Base-by-base conservation (phyloP, 2,888 invertebrate genomes). In the Bhutanitis thaidina region DNA sequence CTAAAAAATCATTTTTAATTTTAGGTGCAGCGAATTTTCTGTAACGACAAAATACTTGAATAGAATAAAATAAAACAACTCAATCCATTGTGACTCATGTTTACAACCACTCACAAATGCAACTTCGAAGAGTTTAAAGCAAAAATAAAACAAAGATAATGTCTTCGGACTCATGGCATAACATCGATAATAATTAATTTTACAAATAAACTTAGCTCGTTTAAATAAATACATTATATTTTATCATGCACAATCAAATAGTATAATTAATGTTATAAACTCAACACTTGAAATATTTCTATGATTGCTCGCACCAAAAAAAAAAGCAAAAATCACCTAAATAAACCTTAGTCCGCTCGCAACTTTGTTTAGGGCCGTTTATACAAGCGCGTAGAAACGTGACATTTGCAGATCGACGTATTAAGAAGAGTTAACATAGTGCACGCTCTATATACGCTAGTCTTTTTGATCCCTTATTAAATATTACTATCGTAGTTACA, bases 51-150 rank as follows among this genome's bases (percentile, higher is more conserved):
- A 20, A 20, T 3, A 2, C 20, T 2, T 20, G 27, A 5, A 27
- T 27, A 27, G 27, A 3, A 7, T 34, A 37, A 73, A 81, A 78
- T 77, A 71, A 83, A 81, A 82, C 71, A 61, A 64, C 53, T 12
- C 5, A 56, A 60, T 55, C 74, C 69, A 77, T 83, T 86, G 85
- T 85, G 84, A 86, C 85, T 85, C 82, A 77, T 83, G 82, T 86
- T 87, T 84, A 87, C 79, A 86, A 86, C 84, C 83, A 83, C 81
- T 81, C 85, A 85, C 86, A 84, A 83, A 82, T 85, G 84, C 84
- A 83, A 77, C 77, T 67, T 81, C 81, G 47, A 47, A 47, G 75
- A 80, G 75, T 80, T 80, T 77, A 71, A 87, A 88, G 87, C 87
- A 71, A 82, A 36, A 77, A 75, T 73, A 71, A 80, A 83, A 77